Evolutionary conservation across 2,888 invertebrate species (phyloP), one percentile per base, ranked within the genome.

Genomic region (Lasioglossum malachurum): DNA sequence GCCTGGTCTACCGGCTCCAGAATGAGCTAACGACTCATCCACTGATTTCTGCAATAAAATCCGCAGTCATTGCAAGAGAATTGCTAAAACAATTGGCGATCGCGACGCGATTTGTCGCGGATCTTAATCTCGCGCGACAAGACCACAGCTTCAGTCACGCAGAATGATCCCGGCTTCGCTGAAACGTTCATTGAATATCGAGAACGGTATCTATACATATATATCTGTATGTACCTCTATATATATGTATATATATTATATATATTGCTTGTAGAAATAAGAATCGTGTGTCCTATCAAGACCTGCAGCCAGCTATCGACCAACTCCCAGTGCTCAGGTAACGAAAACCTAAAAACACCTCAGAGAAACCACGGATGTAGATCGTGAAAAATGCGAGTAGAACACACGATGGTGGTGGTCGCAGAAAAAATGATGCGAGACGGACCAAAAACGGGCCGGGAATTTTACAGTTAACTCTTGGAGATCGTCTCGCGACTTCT

Each of bases 211-310:
- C 75, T 84, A 69, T 80, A 84, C 85, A 79, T 84, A 71, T 74
- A 78, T 75, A 71, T 85, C 71, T 85, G 72, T 82, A 82, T 85
- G 72, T 84, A 75, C 73, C 73, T 69, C 53, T 53, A 53, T 53
- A 38, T 69, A 69, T 38, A 69, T 67, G 67, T 67, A 69, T 80
- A 81, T 82, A 83, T 75, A 78, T 89, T 86, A 87, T 85, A 86
- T 93, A 94, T 90, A 91, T 91, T 95, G 94, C 94, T 95, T 96
- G 95, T 97, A 97, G 97, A 97, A 96, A 96, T 97, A 96, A 97
- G 97, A 97, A 97, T 97, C 96, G 96, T 97, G 96, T 97, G 97
- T 96, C 97, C 97, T 95, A 97, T 97, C 96, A 97, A 97, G 97
- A 97, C 97, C 95, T 97, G 96, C 96, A 97, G 97, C 95, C 97